A percentile compares a stretch with the other conserved stretches of the same genome.
Evolutionary conservation across 1,140 invertebrate species (phyloP).

Genomic region (Ostrea edulis): DNA sequence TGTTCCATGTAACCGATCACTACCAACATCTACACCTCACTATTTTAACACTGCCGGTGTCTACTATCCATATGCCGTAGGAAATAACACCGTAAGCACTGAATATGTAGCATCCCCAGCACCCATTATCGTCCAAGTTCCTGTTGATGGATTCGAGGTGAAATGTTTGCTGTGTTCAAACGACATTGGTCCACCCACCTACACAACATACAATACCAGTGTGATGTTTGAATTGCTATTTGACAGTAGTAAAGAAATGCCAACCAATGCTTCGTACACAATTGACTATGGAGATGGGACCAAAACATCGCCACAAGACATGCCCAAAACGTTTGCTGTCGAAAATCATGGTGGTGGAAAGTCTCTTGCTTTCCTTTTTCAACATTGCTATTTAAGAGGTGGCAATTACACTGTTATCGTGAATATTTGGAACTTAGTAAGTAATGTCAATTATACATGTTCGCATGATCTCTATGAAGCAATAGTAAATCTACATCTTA

Average conservation of each 20-base stretch:
- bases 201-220: conserved; percentile 32
- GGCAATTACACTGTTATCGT: conserved; percentile 58
- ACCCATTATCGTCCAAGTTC: conserved; percentile 57
- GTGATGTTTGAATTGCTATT: conserved; percentile 53
- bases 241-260: conserved; percentile 33
- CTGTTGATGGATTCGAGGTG: conserved; percentile 48
- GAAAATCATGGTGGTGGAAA: conserved; percentile 4
- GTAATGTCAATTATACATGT: conserved; percentile 49
- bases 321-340: conserved; percentile 33
- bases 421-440: conserved; percentile 60
- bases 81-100: conserved; percentile 55
- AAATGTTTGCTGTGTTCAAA: conserved; percentile 34
- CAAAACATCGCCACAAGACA: background rate
- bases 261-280: conserved; percentile 62
- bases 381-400: conserved; percentile 59
- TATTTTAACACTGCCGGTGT: conserved; percentile 54
- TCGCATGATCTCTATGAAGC: conserved; percentile 60
- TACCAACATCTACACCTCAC: background rate
- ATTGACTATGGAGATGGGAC: conserved; percentile 65
- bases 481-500: conserved; percentile 48
- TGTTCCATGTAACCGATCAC: conserved; percentile 40
- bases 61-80: conserved; percentile 46
- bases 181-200: conserved; percentile 51
- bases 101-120: conserved; percentile 42
- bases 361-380: conserved; percentile 46